Evolutionary conservation across 2,797 vertebrate species (phyloP), one percentile per base, ranked within the genome.

Genomic region (Crypturellus tataupa): DNA sequence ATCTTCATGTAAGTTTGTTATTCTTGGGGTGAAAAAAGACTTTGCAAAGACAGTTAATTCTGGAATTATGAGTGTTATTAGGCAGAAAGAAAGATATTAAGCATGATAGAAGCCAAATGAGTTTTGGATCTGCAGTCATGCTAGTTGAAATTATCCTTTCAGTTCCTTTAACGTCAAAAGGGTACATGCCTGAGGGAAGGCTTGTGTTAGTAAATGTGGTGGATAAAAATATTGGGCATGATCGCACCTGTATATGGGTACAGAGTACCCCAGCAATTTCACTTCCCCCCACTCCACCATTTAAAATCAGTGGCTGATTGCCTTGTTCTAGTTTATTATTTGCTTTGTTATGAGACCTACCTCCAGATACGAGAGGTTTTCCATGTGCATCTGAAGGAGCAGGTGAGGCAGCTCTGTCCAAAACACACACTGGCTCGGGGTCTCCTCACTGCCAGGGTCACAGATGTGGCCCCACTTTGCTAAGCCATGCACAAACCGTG

Each of bases 1-100:
- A 51, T 84, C 59, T 91, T 91, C 42, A 42, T 49, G 17, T 40
- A 86, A 79, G 67, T 14, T 88, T 91, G 60, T 83, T 89, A 83
- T 87, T 90, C 64, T 71, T 72, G 56, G 47, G 24, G 42, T 80
- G 64, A 70, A 90, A 94, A 79, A 90, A 64, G 21, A 35, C 35
- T 67, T 76, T 56, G 6, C 20, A 64, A 84, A 58, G 65, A 65
- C 42, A 69, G 37, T 79, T 65, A 81, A 85, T 67, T 62, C 49
- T 72, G 40, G 93, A 85, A 86, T 92, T 69, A 55, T 76, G 69
- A 94, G 78, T 35, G 23, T 37, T 84, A 70, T 16, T 19, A 46
- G 35, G 72, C 83, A 71, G 27, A 60, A 65, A 94, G 82, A 60
- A 21, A 6, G 21, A 63, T 46, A 31, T 70, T 37, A 58, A 84